phyloP scores from a whole-genome alignment of 2,888 invertebrate species.

The Synergus laeviventris region DNA sequence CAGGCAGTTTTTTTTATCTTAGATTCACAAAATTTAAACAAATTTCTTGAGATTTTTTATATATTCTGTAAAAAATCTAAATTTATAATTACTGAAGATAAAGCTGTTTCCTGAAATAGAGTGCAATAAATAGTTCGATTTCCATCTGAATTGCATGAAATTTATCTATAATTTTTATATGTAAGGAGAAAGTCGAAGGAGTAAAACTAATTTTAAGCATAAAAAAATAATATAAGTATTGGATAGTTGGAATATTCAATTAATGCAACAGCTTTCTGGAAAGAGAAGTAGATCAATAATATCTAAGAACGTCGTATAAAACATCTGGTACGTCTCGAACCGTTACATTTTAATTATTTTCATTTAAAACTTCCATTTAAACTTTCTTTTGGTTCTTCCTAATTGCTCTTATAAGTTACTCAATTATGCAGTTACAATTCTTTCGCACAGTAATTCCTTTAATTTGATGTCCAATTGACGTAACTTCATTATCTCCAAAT shows the following conservation, averaged over 20 bases:
- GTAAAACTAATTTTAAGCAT: not conserved
- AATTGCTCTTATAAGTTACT: conserved; percentile 9
- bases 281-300: not conserved
- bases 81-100: no score
- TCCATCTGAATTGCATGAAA: no score
- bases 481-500: no score
- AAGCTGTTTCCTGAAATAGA: no score
- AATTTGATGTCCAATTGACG: not conserved
- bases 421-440: not conserved
- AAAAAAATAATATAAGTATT: not conserved
- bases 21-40: not conserved
- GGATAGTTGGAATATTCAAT: conserved; percentile 20
- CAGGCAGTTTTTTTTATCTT: not conserved
- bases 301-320: not conserved
- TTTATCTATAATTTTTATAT: not conserved
- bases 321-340: not conserved
- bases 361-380: not conserved
- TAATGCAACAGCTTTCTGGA: not conserved
- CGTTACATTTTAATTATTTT: conserved; percentile 3
- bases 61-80: no score
- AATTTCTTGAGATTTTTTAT: not conserved
- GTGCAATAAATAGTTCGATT: no score
- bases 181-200: not conserved
- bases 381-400: not conserved
- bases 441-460: not conserved